Percentiles rank a stretch among this genome's conserved stretches.
phyloP scores from a whole-genome alignment of 2,113 vertebrate species.

The Phrynosoma blainvillii region DNA sequence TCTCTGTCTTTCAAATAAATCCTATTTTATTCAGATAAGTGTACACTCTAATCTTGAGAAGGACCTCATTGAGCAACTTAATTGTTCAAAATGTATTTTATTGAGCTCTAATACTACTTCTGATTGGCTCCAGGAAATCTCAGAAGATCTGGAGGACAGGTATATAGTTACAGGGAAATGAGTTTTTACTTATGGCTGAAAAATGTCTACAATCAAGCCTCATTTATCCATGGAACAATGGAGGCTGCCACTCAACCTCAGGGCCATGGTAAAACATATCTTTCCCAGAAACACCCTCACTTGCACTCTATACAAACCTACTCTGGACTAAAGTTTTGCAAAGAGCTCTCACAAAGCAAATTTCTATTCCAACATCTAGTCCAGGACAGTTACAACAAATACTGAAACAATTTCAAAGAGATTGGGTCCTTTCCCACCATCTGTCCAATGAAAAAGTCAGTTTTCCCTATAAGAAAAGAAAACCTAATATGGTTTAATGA shows the following conservation, averaged over 20 bases:
- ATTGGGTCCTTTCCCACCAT: constrained; percentile 21
- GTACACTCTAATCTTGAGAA: background rate
- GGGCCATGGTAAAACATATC: background rate
- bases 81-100: background rate
- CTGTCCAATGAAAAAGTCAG: constrained; percentile 20
- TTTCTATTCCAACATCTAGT: constrained; percentile 9
- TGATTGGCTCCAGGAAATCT: background rate
- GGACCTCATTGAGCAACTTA: background rate
- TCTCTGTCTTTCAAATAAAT: background rate
- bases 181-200: background rate
- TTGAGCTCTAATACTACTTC: background rate
- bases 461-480: constrained; percentile 5
- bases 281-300: too few relatives aligned
- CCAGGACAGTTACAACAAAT: constrained; percentile 39
- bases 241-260: background rate
- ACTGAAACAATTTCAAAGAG: constrained; percentile 1
- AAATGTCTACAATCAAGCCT: background rate
- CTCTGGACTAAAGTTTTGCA: constrained; percentile 9
- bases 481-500: constrained; percentile 39
- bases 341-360: constrained; percentile 2
- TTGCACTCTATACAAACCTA: background rate
- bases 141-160: background rate
- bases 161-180: background rate
- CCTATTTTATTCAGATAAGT: background rate
- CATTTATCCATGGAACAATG: background rate